These are phyloP conservation scores for Capromys pilorides DNA, from an alignment of 2,797 vertebrate species.

Conservation along the genomic window DNA sequence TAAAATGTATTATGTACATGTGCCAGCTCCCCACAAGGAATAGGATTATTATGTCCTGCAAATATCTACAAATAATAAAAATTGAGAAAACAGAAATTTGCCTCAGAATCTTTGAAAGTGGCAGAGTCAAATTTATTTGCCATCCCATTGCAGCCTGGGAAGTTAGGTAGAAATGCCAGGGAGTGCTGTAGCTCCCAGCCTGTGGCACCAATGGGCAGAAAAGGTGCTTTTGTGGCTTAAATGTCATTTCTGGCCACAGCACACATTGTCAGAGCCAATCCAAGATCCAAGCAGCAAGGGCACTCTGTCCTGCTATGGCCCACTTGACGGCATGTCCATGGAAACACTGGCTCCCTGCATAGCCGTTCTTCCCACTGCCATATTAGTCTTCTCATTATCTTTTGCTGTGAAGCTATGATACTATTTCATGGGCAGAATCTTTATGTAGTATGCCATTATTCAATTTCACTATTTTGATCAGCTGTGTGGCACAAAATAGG, in stretches of 20 bases:
- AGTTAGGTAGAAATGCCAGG: not conserved
- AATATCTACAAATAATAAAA: not conserved
- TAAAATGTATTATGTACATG: not conserved
- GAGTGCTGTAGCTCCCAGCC: not conserved
- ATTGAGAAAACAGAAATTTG: not conserved
- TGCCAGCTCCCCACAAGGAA: not conserved
- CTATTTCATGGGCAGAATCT: not conserved
- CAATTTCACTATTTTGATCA: not conserved
- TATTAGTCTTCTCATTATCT: not conserved
- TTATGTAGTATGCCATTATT: not conserved
- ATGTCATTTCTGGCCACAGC: not conserved
- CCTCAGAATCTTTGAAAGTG: slow-evolving; percentile 1
- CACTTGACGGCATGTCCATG: not conserved
- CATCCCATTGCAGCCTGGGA: not conserved
- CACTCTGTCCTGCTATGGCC: not conserved
- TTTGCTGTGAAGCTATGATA: slow-evolving; percentile 23
- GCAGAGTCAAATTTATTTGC: not conserved
- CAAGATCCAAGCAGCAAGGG: not conserved
- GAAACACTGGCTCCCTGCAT: not conserved
- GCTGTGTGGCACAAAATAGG: not conserved
- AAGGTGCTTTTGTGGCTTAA: not conserved
- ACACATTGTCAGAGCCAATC: not conserved
- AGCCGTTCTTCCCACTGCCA: not conserved
- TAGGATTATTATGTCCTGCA: not conserved
- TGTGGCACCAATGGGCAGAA: not conserved